Evolutionary conservation across 2,797 vertebrate genomes (phyloP), one percentile per base, ranked within the genome.

Genomic region (Holocentrus rufus): DNA sequence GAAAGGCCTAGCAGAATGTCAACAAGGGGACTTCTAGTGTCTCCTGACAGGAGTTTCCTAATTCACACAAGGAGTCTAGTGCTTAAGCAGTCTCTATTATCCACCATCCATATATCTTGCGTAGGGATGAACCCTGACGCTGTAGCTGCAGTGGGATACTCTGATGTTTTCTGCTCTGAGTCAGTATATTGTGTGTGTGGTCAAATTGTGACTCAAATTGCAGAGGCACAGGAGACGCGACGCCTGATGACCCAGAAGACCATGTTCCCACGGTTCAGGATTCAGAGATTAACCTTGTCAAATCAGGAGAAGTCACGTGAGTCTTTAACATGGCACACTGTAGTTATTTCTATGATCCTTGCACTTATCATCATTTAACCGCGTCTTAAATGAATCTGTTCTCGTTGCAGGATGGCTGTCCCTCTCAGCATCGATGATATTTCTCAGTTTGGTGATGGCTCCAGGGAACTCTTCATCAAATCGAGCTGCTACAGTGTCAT

Each of bases 231-330:
- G 94, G 90, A 78, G 95, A 95, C 0, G 74, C 89, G 31, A 92
- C 91, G 20, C 88, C 92, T 0, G 95, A 97, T 72, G 96, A 95
- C 42, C 74, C 90, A 0, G 96, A 97, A 36, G 96, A 95, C 31
- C 69, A 89, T 1, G 80, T 86, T 75, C 83, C 93, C 13, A 64
- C 93, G 25, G 91, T 94, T 73, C 97, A 97, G 87, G 97, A 99
- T 70, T 91, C 95, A 34, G 97, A 99, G 81, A 96, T 98, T 82
- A 94, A 94, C 90, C 89, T 99, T 69, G 92, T 98, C 74, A 95
- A 94, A 89, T 96, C 96, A 1, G 97, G 96, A 92, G 96, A 98
- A 81, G 83, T 98, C 77, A 96, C 95, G 97, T 99, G 86, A 95
- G 96, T 91, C 58, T 63, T 20, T 15, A 20, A 42, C 6, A 22